Evolutionary conservation across 1,140 invertebrate genomes (phyloP), one percentile per base, ranked within the genome.

Genomic region (Lamellibrachia luymesi): DNA sequence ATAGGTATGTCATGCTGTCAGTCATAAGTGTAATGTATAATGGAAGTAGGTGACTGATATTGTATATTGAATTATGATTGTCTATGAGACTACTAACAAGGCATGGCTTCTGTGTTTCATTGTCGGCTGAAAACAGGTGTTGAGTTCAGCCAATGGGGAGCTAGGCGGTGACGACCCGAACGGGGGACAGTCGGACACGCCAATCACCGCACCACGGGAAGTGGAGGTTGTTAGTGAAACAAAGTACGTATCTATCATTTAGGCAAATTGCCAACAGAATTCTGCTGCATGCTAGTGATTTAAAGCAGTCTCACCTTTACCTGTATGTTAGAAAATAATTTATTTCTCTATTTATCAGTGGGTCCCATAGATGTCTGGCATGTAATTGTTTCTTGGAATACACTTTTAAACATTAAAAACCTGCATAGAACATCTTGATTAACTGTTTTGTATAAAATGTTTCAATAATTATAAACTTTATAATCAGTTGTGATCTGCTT

Each of bases 111-210:
- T 50, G 38, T 91, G 91, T 91, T 91, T 91, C 51, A 25, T 90
- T 80, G 38, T 50, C 95, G 92, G 97, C 97, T 10, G 64, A 22
- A 80, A 80, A 80, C 97, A 99, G 98, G 98, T 99, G 97, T 98
- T 99, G 94, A 99, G 98, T 96, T 99, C 98, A 94, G 99, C 98
- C 93, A 99, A 99, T 97, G 98, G 98, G 94, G 99, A 99, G 97
- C 96, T 99, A 95, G 98, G 98, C 92, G 98, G 98, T 94, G 99
- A 99, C 96, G 98, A 99, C 97, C 98, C 98, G 50, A 98, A 98
- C 93, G 95, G 52, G 17, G 98, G 98, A 92, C 98, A 99, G 97
- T 99, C 98, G 95, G 99, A 99, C 96, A 99, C 98, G 94, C 98
- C 98, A 93, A 99, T 99, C 95, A 98, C 98, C 94, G 98, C 98